phyloP scores from a whole-genome alignment of 2,797 vertebrate species.

The Harpagifer antarcticus region DNA sequence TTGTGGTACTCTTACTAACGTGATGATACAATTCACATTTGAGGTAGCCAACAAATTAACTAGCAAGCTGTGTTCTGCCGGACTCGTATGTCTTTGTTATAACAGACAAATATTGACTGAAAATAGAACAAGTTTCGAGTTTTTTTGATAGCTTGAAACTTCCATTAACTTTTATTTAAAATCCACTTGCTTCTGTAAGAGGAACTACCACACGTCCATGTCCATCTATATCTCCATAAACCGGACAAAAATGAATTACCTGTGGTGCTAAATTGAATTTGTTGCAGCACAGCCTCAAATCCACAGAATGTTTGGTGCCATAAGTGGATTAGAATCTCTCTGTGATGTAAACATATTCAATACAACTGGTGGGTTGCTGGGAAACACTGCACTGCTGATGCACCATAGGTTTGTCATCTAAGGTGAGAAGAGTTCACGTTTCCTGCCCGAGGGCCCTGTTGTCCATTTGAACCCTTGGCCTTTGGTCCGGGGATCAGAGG shows the following conservation, averaged over 20 bases:
- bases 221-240: slow-evolving; percentile 66
- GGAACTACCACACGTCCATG: slow-evolving; percentile 60
- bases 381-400: slow-evolving; percentile 48
- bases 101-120: slow-evolving; percentile 67
- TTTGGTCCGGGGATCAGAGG: slow-evolving; percentile 73
- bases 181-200: slow-evolving; percentile 54
- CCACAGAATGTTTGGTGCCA: slow-evolving; percentile 64
- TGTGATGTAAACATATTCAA: slow-evolving; percentile 71
- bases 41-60: slow-evolving; percentile 76
- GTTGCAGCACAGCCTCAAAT: slow-evolving; percentile 67
- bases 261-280: slow-evolving; percentile 72
- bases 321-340: slow-evolving; percentile 71
- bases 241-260: slow-evolving; percentile 73
- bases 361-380: slow-evolving; percentile 40
- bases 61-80: slow-evolving; percentile 69
- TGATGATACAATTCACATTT: slow-evolving; percentile 81
- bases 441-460: slow-evolving; percentile 64
- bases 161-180: slow-evolving; percentile 80
- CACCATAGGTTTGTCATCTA: slow-evolving; percentile 62
- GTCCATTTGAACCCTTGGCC: slow-evolving; percentile 80
- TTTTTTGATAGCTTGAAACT: slow-evolving; percentile 74
- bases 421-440: slow-evolving; percentile 68
- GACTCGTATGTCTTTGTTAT: slow-evolving; percentile 78
- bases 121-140: slow-evolving; percentile 65
- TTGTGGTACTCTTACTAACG: slow-evolving; percentile 75